These are phyloP conservation scores for Rhinolophus sinicus DNA, from an alignment of 2,113 vertebrate genomes.

Conservation along the genomic window DNA sequence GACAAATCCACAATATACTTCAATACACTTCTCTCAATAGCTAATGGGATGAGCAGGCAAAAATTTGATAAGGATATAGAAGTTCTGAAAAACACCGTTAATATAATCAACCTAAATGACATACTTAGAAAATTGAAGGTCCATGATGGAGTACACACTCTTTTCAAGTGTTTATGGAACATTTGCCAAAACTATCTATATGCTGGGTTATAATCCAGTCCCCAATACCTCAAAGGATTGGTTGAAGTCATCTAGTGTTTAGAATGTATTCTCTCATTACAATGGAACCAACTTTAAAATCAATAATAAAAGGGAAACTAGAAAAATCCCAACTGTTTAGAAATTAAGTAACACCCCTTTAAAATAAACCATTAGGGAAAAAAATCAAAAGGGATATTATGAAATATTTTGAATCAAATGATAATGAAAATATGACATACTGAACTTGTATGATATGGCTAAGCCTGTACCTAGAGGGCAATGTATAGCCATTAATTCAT, in stretches of 20 bases:
- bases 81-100: not conserved
- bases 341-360: not conserved
- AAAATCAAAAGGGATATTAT: not conserved
- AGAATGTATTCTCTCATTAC: not conserved
- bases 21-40: not conserved
- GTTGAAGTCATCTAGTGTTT: not conserved
- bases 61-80: not conserved
- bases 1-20: not conserved
- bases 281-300: not conserved
- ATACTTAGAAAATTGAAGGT: not conserved
- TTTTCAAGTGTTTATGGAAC: not conserved
- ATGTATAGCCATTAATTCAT: not conserved
- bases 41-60: not conserved
- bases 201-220: no score
- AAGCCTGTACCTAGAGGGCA: not conserved
- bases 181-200: not conserved
- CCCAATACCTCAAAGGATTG: not conserved
- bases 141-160: not conserved
- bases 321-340: not conserved
- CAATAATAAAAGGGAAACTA: not conserved
- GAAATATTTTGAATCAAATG: not conserved
- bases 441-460: fast-evolving
- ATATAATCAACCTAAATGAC: not conserved
- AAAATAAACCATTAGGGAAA: not conserved
- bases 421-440: not conserved